Evolutionary conservation across 2,888 invertebrate species (phyloP), one percentile per base, ranked within the genome.

Genomic region (Anodontia alba): DNA sequence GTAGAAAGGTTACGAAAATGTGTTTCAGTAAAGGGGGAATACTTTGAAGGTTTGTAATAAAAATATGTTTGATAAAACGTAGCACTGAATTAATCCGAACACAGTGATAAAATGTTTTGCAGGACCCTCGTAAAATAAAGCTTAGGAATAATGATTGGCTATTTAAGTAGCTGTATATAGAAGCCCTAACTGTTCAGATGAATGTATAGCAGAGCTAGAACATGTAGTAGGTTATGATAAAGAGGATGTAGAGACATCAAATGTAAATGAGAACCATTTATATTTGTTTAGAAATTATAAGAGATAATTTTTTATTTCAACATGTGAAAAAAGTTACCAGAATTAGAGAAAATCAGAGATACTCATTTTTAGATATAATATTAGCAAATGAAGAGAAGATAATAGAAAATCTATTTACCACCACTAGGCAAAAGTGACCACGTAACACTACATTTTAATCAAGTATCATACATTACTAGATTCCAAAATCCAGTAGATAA

Each of bases 341-440:
- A 49, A 17, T 5, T 1, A 46, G 68, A 51, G 49, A 26, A 17
- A n/a, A 26, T 5, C 8, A 51, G 10, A 5, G n/a, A 3, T 10
- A 29, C 1, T 46, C 46, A 2, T 1, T 68, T 3, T 38, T 75
- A n/a, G 75, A 75, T 31, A 23, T 75, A 46, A 51, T 75, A 1
- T 38, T 75, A 10, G 68, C 75, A 12, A 67, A 75, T 51, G 68
- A 75, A 68, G 69, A 68, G n/a, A 43, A 49, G 1, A 75, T 75
- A 68, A 26, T 68, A 5, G 26, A 43, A 1, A 8, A 68, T 1
- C 12, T 78, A 73, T 23, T 1, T 42, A 20, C 51, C 54, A 10
- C 75, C 75, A 20, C 49, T 81, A 26, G 81, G 72, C 31, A 69
- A 74, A 23, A 75, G 78, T 75, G 78, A 78, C 42, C 81, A 81